These are phyloP conservation scores for Atethmia centrago DNA, from an alignment of 2,888 invertebrate genomes.

Conservation along the genomic window DNA sequence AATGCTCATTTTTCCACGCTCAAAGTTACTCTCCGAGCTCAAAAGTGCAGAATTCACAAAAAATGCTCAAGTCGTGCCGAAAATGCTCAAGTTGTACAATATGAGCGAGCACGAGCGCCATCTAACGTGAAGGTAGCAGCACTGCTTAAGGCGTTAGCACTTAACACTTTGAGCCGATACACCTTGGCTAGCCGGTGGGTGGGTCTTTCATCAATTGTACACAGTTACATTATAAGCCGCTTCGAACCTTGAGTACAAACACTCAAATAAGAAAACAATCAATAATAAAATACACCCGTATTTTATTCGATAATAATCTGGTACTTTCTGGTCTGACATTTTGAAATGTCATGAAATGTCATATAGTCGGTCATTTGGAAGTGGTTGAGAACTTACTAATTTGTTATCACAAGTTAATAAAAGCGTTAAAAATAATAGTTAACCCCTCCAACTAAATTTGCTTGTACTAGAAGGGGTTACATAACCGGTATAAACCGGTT, in stretches of 20 bases:
- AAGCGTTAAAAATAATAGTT: not conserved
- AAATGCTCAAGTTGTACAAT: constrained; percentile 41
- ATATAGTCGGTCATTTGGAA: not conserved
- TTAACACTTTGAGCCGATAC: constrained; percentile 32
- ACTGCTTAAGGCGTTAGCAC: constrained; percentile 45
- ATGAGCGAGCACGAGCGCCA: constrained; percentile 59
- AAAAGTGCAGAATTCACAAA: constrained; percentile 58
- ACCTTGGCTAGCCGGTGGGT: constrained; percentile 54
- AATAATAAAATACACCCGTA: not conserved
- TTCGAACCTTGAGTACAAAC: constrained; percentile 28
- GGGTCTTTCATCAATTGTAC: constrained; percentile 60
- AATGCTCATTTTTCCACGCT: constrained; percentile 21
- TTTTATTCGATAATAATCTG: constrained; percentile 4
- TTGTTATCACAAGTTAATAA: constrained; percentile 19
- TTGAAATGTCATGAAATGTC: not conserved
- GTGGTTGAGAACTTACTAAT: not conserved
- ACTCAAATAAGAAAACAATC: constrained; percentile 6
- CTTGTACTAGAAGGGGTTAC: constrained; percentile 43
- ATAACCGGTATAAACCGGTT: not conserved
- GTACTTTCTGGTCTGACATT: not conserved
- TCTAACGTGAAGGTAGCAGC: constrained; percentile 64
- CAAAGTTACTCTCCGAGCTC: constrained; percentile 45
- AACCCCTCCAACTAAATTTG: constrained; percentile 21
- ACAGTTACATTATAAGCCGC: constrained; percentile 40
- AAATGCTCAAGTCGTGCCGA: constrained; percentile 57